These are phyloP conservation scores for Chloroceryle amazona DNA, from an alignment of 2,797 vertebrate species.

Conservation along the genomic window DNA sequence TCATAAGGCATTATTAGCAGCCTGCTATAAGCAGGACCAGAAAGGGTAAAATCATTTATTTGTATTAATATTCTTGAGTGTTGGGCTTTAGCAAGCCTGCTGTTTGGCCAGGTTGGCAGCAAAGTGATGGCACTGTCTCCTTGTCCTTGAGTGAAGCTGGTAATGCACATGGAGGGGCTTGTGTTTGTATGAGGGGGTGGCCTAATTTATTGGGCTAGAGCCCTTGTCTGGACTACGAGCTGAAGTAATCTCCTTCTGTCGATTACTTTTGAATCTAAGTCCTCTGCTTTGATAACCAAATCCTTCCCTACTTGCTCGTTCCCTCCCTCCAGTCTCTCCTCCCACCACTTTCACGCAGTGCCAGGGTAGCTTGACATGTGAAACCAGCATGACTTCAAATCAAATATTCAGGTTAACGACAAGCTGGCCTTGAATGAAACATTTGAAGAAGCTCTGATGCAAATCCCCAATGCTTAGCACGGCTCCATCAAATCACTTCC, in stretches of 20 bases:
- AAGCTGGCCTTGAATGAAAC: conserved; percentile 41
- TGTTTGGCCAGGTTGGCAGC: not conserved
- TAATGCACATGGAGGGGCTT: not conserved
- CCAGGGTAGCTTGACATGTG: not conserved
- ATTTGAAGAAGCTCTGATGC: conserved; percentile 49
- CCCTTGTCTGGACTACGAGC: not conserved
- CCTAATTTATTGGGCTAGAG: not conserved
- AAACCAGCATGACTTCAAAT: not conserved
- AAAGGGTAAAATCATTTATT: conserved; percentile 34
- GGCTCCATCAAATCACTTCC: conserved; percentile 49
- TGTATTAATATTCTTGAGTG: conserved; percentile 50
- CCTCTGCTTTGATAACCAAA: conserved; percentile 35
- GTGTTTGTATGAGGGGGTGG: not conserved
- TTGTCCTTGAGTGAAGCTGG: not conserved
- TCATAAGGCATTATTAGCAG: conserved; percentile 62
- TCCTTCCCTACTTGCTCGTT: not conserved
- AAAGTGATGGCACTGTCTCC: not conserved
- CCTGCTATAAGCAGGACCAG: not conserved
- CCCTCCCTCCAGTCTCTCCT: not conserved
- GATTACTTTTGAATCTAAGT: not conserved
- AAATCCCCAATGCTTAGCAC: conserved; percentile 14
- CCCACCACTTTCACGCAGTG: not conserved
- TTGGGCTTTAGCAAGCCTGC: not conserved
- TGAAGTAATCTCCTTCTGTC: conserved; percentile 17
- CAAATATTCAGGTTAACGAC: not conserved